These are phyloP conservation scores for Spea bombifrons DNA, from an alignment of 2,113 vertebrate genomes.

Conservation along the genomic window DNA sequence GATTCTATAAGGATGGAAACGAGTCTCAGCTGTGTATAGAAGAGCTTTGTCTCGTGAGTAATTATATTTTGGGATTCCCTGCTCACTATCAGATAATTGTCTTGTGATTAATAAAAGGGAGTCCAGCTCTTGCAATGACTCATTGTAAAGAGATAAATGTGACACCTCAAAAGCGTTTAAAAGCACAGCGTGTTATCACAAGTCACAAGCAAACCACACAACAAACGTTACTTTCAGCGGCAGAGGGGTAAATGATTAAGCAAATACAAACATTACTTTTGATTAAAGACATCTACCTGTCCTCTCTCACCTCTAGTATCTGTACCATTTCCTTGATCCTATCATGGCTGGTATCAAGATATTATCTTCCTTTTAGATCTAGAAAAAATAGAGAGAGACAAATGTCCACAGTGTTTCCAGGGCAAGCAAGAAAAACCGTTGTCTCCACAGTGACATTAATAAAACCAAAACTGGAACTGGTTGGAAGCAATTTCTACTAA, in stretches of 20 bases:
- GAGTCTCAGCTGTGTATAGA: slow-evolving; percentile 11
- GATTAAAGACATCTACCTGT: slow-evolving; percentile 19
- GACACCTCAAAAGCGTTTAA: slow-evolving; percentile 45
- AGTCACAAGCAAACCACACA: slow-evolving; percentile 26
- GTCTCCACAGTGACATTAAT: too few relatives aligned
- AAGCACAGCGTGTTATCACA: slow-evolving; percentile 32
- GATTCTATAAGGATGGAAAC: slow-evolving; percentile 17
- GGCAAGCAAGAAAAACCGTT: too few relatives aligned
- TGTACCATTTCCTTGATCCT: background rate
- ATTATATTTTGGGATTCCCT: slow-evolving; percentile 5
- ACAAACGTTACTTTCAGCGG: slow-evolving; percentile 12
- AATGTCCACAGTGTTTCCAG: too few relatives aligned
- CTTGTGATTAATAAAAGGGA: slow-evolving; percentile 36
- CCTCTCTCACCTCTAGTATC: slow-evolving; percentile 38
- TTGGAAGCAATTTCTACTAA: too few relatives aligned
- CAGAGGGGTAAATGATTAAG: slow-evolving; percentile 44
- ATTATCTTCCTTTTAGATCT: too few relatives aligned
- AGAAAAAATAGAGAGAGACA: too few relatives aligned
- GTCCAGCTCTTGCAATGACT: slow-evolving; percentile 28
- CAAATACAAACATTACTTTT: slow-evolving; percentile 38
- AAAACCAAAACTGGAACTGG: too few relatives aligned
- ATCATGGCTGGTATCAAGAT: background rate
- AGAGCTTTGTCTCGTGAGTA: slow-evolving; percentile 20
- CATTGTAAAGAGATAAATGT: slow-evolving; percentile 31
- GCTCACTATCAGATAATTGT: slow-evolving; percentile 30